Evolutionary conservation across 2,888 invertebrate species (phyloP), one percentile per base, ranked within the genome.

Genomic region (Hedychridium roseum): DNA sequence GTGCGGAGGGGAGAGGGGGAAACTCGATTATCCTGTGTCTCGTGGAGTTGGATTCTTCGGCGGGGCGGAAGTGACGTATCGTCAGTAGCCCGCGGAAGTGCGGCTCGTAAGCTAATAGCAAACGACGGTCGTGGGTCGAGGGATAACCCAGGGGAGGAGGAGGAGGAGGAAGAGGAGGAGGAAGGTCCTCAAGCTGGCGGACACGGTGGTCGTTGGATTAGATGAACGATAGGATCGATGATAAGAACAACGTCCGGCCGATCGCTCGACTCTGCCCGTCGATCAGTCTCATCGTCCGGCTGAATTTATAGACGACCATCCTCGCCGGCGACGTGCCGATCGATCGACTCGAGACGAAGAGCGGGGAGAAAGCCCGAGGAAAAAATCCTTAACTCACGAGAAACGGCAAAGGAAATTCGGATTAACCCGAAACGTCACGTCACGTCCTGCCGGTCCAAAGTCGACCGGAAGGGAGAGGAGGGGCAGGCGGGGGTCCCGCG

Each of bases 401-500:
- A 23, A 23, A 23, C 23, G 23, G 9, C 5, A 23, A 23, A 23
- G 9, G 9, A 9, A 23, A 6, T 23, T 6, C 5, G 23, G 23
- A 6, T 23, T 23, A 5, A 9, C 23, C 5, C 23, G 23, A 23
- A 23, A 9, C 9, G 23, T 45, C 47, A 43, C 23, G 30, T 47
- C 36, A 47, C 36, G 18, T 40, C 31, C 38, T 31, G 17, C 20
- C 12, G 15, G 32, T 27, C 17, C 32, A 40, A 41, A 37, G 37
- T 9, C 27, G 30, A 44, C 17, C 28, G 32, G 43, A 43, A 35
- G 46, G 34, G 3, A 27, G 12, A 27, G 27, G 12, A 12, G 27
- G 9, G 23, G 12, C 9, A 12, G 27, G 12, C 11, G 27, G 30
- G 43, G 49, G 54, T 56, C 47, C 49, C 52, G 54, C 52, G 59